These are phyloP conservation scores for Parauchenoglanis punctatus DNA, from an alignment of 2,797 vertebrate species.

Conservation along the genomic window DNA sequence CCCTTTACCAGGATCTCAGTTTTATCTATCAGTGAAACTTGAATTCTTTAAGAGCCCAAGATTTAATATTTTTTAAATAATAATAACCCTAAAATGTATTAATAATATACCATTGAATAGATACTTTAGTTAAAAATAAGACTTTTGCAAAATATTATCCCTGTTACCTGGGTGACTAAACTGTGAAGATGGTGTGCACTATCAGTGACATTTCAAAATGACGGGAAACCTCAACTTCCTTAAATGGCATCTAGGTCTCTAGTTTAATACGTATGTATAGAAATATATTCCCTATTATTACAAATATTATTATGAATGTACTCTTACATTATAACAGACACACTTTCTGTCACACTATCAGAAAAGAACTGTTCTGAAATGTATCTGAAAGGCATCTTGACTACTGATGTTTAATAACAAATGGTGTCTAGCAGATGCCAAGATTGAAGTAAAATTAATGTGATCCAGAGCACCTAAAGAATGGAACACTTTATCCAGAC, in stretches of 20 bases:
- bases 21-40: not conserved
- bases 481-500: constrained; percentile 7
- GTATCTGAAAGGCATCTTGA: not conserved
- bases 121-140: not conserved
- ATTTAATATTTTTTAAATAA: not conserved
- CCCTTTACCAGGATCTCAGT: not conserved
- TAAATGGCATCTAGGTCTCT: not conserved
- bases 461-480: constrained; percentile 10
- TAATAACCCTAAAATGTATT: too few species aligned
- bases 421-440: not conserved
- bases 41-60: not conserved
- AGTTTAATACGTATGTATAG: too few species aligned
- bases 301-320: too few species aligned
- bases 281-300: too few species aligned
- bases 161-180: not conserved
- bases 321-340: not conserved
- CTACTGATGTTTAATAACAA: not conserved
- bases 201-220: not conserved
- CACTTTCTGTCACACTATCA: not conserved
- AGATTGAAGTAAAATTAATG: not conserved
- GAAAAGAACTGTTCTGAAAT: not conserved
- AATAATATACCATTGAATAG: not conserved
- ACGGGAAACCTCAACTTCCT: not conserved
- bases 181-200: not conserved
- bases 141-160: not conserved